Base-by-base conservation (phyloP, 2,888 invertebrate genomes). In the Gari tellinella region DNA sequence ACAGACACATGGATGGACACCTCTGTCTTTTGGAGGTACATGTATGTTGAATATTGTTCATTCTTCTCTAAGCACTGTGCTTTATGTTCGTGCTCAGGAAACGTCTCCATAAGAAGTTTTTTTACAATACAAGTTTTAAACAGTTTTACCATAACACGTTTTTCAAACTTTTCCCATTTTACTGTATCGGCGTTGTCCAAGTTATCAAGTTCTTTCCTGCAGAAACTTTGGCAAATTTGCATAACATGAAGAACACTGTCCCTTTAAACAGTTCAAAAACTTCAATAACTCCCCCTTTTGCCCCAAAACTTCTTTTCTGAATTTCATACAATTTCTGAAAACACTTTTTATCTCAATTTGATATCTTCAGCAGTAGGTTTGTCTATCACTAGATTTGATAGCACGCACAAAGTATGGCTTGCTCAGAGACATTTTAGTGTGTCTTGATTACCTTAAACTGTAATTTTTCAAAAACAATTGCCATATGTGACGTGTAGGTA, bases 11-110 rank as follows among this genome's bases (percentile, higher is more conserved):
- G 14, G 37, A 69, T 17, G 2, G 56, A 37, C 5, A 74, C 74
- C 37, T 70, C 64, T n/a, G 38, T 64, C 53, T 68, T 73, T 38
- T 55, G 53, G 37, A 68, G 64, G 26, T 60, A 56, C 12, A n/a
- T n/a, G n/a, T n/a, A n/a, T 12, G 26, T 55, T 43, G 68, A 38
- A 38, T 74, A 68, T 19, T 63, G 19, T 57, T 69, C 62, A n/a
- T 48, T 48, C 38, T 60, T 64, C 21, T 68, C 64, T 12, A 19
- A 17, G 23, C 74, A 74, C 12, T 26, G 48, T 62, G 65, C 74
- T n/a, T 49, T 55, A 23, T 48, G 65, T 43, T 69, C 69, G 41
- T 74, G 68, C 14, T 68, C 26, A 19, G 23, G 19, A 1, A 68
- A 58, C 14, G 60, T 14, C 21, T 37, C 19, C 5, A 17, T 2